Conservation (phyloP, 1,140 invertebrate genomes). For the Sweltsa coloradensis region DNA sequence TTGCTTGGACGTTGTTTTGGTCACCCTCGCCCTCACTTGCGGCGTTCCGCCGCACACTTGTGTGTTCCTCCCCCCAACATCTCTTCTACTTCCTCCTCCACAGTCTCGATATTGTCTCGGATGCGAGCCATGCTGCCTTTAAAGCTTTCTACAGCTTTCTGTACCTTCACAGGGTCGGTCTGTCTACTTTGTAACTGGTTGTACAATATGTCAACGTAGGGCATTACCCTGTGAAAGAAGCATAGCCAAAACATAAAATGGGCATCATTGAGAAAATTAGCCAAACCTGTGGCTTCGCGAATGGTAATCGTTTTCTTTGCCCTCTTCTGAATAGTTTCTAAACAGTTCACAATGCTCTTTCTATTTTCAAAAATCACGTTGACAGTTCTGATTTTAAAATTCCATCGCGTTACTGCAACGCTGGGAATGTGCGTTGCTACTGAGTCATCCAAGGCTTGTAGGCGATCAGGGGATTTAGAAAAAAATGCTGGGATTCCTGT, state of each 20-base stretch:
- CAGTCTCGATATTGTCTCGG: neutral
- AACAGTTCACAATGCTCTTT: slow-evolving; percentile 10
- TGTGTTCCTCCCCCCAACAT: slow-evolving; percentile 13
- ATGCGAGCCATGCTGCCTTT: slow-evolving; percentile 10
- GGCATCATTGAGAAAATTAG: slow-evolving; percentile 11
- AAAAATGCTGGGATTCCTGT: slow-evolving; percentile 11
- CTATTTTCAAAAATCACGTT: slow-evolving; percentile 15
- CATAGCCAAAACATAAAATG: slow-evolving; percentile 18
- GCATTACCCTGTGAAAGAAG: slow-evolving; percentile 18
- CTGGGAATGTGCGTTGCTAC: slow-evolving; percentile 6
- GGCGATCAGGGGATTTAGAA: slow-evolving; percentile 11
- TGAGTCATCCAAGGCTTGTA: slow-evolving; percentile 9
- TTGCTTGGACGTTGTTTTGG: slow-evolving; percentile 13
- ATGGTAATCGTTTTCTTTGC: slow-evolving; percentile 4
- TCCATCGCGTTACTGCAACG: slow-evolving; percentile 13
- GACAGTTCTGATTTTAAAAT: slow-evolving; percentile 10
- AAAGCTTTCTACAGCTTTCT: slow-evolving; percentile 15
- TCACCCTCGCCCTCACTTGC: slow-evolving; percentile 12
- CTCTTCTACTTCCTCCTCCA: neutral
- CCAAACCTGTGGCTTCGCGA: slow-evolving; percentile 13
- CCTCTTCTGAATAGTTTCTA: slow-evolving; percentile 13
- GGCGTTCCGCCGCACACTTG: slow-evolving; percentile 5
- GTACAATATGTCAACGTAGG: slow-evolving; percentile 16
- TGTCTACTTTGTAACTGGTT: slow-evolving; percentile 15
- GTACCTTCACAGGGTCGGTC: slow-evolving; percentile 12